Evolutionary conservation across 1,140 invertebrate species (phyloP), one percentile per base, ranked within the genome.

Genomic region (Holotrichia oblita): DNA sequence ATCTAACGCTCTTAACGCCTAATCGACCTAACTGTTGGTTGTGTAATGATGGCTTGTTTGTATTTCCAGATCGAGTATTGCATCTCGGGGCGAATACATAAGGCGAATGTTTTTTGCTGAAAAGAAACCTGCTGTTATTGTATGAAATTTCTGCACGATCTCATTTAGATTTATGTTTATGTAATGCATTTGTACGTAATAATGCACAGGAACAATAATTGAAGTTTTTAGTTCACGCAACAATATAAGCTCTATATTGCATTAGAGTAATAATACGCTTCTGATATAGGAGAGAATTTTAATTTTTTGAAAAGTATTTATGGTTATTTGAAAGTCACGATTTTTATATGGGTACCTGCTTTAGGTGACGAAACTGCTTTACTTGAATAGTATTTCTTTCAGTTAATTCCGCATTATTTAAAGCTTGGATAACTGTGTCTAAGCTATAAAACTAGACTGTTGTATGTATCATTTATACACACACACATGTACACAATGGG

Each of bases 11-110:
- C 2, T 34, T 69, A 69, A 22, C 22, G 61, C 22, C 20, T 69
- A 69, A 69, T 69, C 61, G 61, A 6, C 22, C 17, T 69, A 69
- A 69, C 61, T 27, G 61, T 69, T 69, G 61, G 22, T 27, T 20
- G 61, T 24, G 22, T 69, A 69, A 69, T 69, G 61, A 69, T 69
- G 3, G 61, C 61, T 69, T 69, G 61, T 69, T 69, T 69, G 61
- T 48, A 48, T 55, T 55, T 17, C 61, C 12, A 64, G 61, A 64
- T 64, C 61, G 61, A 8, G 0, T 64, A 14, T 69, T 69, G 61
- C 6, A 34, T 69, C 61, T 69, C 22, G 61, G 10, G 61, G 61
- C 61, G 8, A 69, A 27, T 14, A 69, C 10, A 20, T 22, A 9
- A 10, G 59, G 3, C 61, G 61, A 22, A 69, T 69, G 61, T 69